phyloP scores from a whole-genome alignment of 1,140 invertebrate species.

The Carposina sasakii region DNA sequence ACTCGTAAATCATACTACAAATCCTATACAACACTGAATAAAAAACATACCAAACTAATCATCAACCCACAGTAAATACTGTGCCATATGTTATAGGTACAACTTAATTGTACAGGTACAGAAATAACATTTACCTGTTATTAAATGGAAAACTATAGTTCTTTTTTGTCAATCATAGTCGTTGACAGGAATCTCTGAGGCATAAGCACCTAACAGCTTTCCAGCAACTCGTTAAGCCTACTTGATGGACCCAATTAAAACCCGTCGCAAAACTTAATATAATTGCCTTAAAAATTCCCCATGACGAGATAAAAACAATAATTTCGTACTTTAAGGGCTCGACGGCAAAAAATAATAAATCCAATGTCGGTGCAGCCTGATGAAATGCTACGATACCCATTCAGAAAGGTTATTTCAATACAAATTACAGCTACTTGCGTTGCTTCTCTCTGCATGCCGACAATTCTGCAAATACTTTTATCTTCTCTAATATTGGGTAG shows the following conservation, averaged over 20 bases:
- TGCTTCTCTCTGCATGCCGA: constrained; percentile 60
- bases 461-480: constrained; percentile 67
- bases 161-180: too few species aligned
- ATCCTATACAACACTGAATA: too few species aligned
- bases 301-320: constrained; percentile 69
- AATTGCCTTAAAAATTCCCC: constrained; percentile 68
- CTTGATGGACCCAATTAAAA: constrained; percentile 69
- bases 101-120: too few species aligned
- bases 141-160: too few species aligned
- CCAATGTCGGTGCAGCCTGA: constrained; percentile 48
- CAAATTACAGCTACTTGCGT: constrained; percentile 69
- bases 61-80: too few species aligned
- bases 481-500: constrained; percentile 43
- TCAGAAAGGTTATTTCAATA: constrained; percentile 69
- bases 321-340: constrained; percentile 63
- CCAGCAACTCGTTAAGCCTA: constrained; percentile 53
- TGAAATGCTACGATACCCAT: constrained; percentile 68
- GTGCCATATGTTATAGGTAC: too few species aligned
- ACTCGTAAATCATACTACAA: too few species aligned
- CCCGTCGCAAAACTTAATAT: constrained; percentile 54
- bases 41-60: too few species aligned
- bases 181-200: constrained; percentile 41
- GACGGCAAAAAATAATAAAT: constrained; percentile 70
- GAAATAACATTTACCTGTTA: too few species aligned
- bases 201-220: constrained; percentile 43